A percentile compares a stretch with the other conserved stretches of the same genome.
Evolutionary conservation across 2,888 invertebrate genomes (phyloP).

Genomic region (Perithous albicinctus): DNA sequence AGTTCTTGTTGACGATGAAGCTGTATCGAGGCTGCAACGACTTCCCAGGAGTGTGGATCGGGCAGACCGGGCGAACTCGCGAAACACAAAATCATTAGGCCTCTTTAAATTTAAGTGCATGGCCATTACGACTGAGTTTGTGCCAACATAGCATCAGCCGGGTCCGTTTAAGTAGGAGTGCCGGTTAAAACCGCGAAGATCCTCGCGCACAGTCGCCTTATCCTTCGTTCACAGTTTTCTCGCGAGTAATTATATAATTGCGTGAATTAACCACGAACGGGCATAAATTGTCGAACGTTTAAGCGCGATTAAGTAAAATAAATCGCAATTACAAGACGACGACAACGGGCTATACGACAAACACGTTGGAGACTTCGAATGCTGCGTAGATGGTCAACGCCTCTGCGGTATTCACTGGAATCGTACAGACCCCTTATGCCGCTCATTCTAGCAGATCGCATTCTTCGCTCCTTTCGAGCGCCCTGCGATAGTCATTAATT

Average conservation of each 20-base stretch:
- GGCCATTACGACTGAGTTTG: constrained; percentile 40
- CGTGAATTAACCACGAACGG: constrained; percentile 81
- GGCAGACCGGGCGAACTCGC: background rate
- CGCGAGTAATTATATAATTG: constrained; percentile 82
- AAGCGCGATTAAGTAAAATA: constrained; percentile 83
- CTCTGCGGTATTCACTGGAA: constrained; percentile 28
- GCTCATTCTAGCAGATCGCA: constrained; percentile 19
- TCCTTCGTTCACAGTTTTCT: constrained; percentile 68
- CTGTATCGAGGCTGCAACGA: background rate
- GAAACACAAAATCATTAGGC: constrained; percentile 42
- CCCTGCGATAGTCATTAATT: constrained; percentile 67
- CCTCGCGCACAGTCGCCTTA: constrained; percentile 2
- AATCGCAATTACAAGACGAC: constrained; percentile 81
- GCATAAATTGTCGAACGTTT: constrained; percentile 82
- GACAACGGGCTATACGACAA: constrained; percentile 69
- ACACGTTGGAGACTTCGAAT: constrained; percentile 35
- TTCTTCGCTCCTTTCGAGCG: constrained; percentile 30
- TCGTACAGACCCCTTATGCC: constrained; percentile 30
- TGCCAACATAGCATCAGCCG: constrained; percentile 37
- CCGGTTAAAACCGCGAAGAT: constrained; percentile 41
- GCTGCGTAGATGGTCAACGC: constrained; percentile 71
- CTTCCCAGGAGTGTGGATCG: constrained; percentile 13
- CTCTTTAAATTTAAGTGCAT: constrained; percentile 59
- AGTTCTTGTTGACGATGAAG: background rate
- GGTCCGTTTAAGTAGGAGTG: constrained; percentile 33